phyloP scores from a whole-genome alignment of 2,113 vertebrate species.

The Cyrtonyx montezumae region DNA sequence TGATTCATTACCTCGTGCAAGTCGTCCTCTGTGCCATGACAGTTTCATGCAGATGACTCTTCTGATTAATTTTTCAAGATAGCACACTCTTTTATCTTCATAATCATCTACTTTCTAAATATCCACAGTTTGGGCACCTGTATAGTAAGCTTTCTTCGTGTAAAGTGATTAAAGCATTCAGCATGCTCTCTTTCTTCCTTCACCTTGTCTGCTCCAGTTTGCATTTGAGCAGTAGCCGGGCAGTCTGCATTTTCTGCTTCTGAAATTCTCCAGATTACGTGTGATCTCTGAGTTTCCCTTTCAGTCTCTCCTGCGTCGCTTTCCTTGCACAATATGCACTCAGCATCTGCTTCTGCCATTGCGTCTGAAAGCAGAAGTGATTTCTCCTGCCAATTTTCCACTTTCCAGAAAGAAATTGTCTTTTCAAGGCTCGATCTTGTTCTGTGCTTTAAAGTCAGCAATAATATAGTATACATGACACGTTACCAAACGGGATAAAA shows the following conservation, averaged over 20 bases:
- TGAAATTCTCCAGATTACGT: constrained; percentile 51
- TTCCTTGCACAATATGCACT: constrained; percentile 30
- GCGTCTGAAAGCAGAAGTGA: constrained; percentile 60
- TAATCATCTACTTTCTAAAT: constrained; percentile 29
- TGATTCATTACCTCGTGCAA: not conserved
- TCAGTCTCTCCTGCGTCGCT: constrained; percentile 29
- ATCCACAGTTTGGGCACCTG: constrained; percentile 1
- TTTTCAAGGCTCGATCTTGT: constrained; percentile 56
- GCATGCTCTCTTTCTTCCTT: not conserved
- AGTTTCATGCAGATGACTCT: not conserved
- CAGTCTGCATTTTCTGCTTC: not conserved
- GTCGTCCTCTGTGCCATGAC: not conserved
- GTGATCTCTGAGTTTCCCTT: constrained; percentile 66
- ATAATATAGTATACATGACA: not conserved
- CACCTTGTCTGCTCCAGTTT: constrained; percentile 54
- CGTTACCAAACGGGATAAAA: not conserved
- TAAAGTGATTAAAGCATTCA: not conserved
- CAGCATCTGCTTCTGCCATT: constrained; percentile 55
- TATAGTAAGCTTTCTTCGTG: not conserved
- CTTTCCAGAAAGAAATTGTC: constrained; percentile 14
- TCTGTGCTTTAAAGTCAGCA: constrained; percentile 44
- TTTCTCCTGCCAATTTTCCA: constrained; percentile 68
- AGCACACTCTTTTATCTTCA: not conserved
- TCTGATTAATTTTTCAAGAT: not conserved
- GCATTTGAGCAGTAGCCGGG: constrained; percentile 25